Base-by-base conservation (phyloP, 2,888 invertebrate species). In the Hyalella azteca region DNA sequence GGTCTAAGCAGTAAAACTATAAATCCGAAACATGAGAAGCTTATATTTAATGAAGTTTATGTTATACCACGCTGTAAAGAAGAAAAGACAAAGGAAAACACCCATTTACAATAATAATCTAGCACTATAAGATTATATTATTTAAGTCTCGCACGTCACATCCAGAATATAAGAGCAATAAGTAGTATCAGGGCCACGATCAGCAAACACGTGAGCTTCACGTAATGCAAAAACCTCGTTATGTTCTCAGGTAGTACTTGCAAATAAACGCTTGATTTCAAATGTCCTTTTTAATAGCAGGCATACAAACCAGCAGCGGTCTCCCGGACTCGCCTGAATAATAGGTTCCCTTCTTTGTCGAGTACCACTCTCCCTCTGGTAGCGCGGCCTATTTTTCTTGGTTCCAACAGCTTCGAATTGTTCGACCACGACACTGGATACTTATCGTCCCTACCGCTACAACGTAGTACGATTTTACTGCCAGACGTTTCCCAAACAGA, bases 131-230 rank as follows among this genome's bases (percentile, higher is more conserved):
- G n/a, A n/a, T n/a, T n/a, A n/a, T n/a, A n/a, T n/a, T n/a, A n/a
- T n/a, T n/a, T n/a, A n/a, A 54, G 1, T 22, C 54, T 13, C 1
- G 1, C 54, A 36, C 7, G 29, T 66, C 66, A 66, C 66, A 66
- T 15, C 66, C 66, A 66, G 29, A 66, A 66, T 36, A 66, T 66
- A n/a, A 66, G 9, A 36, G 66, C 66, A 66, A 66, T 15, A 1
- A 66, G 32, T 11, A 66, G 19, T 15, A 66, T 36, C 13, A 66
- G 19, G n/a, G 36, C 66, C 19, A 66, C 36, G 22, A 66, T 36
- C 15, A 22, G 36, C 15, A 66, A 36, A 36, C 66, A 66, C 9
- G 19, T 7, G 7, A 66, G 2, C 29, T 66, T 66, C 13, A 66
- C 36, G 36, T 66, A 36, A 11, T 36, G 15, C 3, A 66, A n/a